Evolutionary conservation across 2,113 vertebrate species (phyloP).

Genomic region (Grallaria varia): DNA sequence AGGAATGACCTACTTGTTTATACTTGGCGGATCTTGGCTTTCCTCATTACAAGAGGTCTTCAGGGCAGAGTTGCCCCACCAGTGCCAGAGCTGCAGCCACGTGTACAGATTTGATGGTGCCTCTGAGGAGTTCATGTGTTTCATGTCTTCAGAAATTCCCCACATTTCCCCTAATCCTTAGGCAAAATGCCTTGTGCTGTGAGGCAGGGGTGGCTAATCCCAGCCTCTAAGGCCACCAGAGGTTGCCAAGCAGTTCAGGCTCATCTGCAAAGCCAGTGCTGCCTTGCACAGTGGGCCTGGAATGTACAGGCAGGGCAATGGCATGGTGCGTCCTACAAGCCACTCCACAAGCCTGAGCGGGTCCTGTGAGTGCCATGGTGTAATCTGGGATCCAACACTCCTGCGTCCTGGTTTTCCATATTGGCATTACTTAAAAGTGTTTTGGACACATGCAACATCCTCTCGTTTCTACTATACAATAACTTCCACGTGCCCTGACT

Average conservation of each 20-base stretch:
- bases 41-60: slow-evolving; percentile 13
- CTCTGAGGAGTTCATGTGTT: not conserved
- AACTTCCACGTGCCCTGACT: not conserved
- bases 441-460: not conserved
- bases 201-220: not conserved
- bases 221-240: not conserved
- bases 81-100: not conserved
- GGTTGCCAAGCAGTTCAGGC: not conserved
- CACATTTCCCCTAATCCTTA: not conserved
- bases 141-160: not conserved
- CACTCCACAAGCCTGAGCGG: accelerated
- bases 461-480: not conserved
- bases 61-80: not conserved
- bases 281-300: not conserved
- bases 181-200: not conserved
- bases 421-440: not conserved
- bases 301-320: not conserved
- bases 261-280: not conserved
- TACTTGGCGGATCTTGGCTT: not conserved
- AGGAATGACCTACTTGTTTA: slow-evolving; percentile 61
- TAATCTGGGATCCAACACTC: not conserved
- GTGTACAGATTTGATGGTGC: not conserved
- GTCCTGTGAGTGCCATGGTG: not conserved
- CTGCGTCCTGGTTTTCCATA: not conserved
- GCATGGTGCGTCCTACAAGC: not conserved